Conservation (phyloP, 92 coral and sea anemone genomes). For the Bergia puertoricense region DNA sequence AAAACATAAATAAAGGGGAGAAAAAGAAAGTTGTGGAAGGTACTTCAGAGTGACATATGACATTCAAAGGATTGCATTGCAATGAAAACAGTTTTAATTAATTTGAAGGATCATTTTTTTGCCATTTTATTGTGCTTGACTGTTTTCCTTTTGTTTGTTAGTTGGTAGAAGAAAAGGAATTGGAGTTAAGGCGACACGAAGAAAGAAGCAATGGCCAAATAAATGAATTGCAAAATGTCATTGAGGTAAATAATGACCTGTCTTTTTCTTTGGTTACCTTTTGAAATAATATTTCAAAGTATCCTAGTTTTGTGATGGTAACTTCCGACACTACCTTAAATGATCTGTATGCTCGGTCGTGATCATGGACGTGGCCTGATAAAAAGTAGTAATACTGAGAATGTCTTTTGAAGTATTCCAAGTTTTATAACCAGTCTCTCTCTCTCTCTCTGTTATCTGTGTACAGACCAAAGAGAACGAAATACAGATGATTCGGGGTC, state of each 20-base stretch:
- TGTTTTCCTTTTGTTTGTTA: slow-evolving; percentile 24
- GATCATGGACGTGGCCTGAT: not conserved
- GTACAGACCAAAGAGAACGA: slow-evolving; percentile 87
- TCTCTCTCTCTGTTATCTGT: not conserved
- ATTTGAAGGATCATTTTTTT: no score
- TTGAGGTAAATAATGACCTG: slow-evolving; percentile 65
- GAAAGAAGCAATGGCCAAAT: slow-evolving; percentile 71
- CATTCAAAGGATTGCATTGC: no score
- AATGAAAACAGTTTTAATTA: no score
- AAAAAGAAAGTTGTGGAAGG: no score
- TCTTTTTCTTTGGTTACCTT: not conserved
- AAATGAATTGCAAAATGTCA: slow-evolving; percentile 76
- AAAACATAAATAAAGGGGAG: no score
- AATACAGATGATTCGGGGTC: slow-evolving; percentile 78
- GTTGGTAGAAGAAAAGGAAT: slow-evolving; percentile 80
- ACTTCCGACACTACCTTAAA: not conserved
- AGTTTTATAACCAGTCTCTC: not conserved
- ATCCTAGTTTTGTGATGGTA: no score
- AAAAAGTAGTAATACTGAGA: not conserved
- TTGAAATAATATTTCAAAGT: not conserved
- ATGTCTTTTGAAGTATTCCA: not conserved
- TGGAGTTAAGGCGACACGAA: slow-evolving; percentile 74
- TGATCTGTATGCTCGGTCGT: not conserved
- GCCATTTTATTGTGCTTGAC: no score
- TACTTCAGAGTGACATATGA: no score